Conservation (phyloP, 1,140 invertebrate genomes). For the Bradysia coprophila region DNA sequence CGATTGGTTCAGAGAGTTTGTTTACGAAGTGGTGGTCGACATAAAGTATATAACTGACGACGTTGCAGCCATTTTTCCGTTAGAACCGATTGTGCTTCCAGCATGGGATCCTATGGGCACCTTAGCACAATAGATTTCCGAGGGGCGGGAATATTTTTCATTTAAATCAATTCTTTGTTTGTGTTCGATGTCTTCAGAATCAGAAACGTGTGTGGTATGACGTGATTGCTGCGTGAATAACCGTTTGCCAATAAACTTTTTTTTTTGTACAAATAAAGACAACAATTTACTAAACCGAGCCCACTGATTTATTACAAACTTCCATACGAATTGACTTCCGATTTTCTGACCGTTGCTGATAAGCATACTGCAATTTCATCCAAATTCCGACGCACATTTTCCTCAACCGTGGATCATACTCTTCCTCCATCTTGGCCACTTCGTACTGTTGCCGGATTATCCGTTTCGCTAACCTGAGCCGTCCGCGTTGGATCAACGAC, state of each 20-base stretch:
- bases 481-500: constrained; percentile 65
- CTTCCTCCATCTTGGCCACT: constrained; percentile 28
- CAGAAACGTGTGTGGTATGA: too few species aligned
- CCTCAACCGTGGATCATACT: constrained; percentile 37
- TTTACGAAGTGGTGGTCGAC: constrained; percentile 79
- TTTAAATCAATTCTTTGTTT: too few species aligned
- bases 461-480: constrained; percentile 37
- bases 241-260: too few species aligned
- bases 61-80: constrained; percentile 54
- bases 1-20: constrained; percentile 80
- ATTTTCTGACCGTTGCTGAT: too few species aligned
- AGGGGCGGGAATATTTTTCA: too few species aligned
- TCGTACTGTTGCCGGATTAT: constrained; percentile 45
- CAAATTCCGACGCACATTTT: constrained; percentile 74
- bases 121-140: constrained; percentile 35
- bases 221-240: too few species aligned
- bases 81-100: constrained; percentile 57
- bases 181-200: too few species aligned
- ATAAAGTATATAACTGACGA: constrained; percentile 59
- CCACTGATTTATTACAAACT: too few species aligned
- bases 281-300: too few species aligned
- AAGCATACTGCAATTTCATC: constrained; percentile 52
- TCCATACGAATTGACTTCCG: too few species aligned
- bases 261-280: too few species aligned
- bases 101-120: constrained; percentile 90